These are phyloP conservation scores for Phrynosoma platyrhinos DNA, from an alignment of 2,113 vertebrate genomes.

Conservation along the genomic window DNA sequence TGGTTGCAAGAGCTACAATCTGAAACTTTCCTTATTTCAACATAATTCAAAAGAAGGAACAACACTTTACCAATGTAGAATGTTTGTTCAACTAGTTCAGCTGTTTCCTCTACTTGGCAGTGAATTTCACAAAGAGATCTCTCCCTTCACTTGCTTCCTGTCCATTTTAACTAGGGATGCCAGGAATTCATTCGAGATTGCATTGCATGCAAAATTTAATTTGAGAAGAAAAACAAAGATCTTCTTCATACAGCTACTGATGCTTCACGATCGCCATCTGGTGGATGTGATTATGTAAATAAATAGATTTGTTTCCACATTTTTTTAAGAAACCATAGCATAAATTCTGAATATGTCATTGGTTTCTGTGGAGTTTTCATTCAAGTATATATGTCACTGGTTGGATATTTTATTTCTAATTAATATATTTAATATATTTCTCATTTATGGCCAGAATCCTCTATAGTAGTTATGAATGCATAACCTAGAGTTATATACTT, in stretches of 20 bases:
- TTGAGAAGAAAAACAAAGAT: conserved; percentile 7
- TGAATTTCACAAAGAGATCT: neutral
- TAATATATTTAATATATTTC: neutral
- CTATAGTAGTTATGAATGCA: too few species aligned
- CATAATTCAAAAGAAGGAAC: neutral
- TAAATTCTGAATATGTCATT: fast-evolving
- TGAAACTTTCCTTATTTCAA: neutral
- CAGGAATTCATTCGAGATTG: too few species aligned
- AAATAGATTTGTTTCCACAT: neutral
- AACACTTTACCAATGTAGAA: neutral
- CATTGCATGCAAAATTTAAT: neutral
- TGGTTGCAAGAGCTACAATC: neutral
- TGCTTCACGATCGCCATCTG: conserved; percentile 67
- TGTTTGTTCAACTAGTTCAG: neutral
- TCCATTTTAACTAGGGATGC: neutral
- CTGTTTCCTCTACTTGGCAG: neutral
- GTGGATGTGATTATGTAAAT: neutral
- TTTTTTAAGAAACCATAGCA: neutral
- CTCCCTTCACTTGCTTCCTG: neutral
- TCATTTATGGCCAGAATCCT: too few species aligned
- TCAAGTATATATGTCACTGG: neutral
- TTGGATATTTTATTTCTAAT: neutral
- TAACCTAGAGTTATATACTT: too few species aligned
- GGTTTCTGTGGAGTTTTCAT: neutral
- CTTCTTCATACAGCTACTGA: fast-evolving